Evolutionary conservation across 2,797 vertebrate genomes (phyloP), one percentile per base, ranked within the genome.

Genomic region (Galago senegalensis): DNA sequence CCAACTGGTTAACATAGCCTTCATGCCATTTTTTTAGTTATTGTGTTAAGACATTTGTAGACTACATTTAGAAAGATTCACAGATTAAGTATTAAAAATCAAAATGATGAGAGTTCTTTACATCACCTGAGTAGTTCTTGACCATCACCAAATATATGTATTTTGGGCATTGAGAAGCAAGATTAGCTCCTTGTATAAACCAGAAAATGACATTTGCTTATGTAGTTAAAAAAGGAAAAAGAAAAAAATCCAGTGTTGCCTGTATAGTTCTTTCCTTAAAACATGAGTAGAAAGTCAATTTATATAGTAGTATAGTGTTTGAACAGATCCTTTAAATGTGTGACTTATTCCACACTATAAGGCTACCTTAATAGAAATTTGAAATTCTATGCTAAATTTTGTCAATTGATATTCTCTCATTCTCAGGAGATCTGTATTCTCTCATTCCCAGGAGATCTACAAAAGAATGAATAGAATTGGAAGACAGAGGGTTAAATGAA

Each of bases 321-420:
- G 25, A 94, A 97, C 11, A 77, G 27, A 37, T 94, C 70, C 40
- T 21, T 27, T 76, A 58, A 93, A 69, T 91, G 29, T 81, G 18
- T 70, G 46, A 37, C 4, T 21, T 37, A 34, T 34, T 75, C 37
- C n/a, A 20, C 13, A 34, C 1, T 56, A 56, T 29, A 40, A 13
- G 2, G 46, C 1, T 94, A 1, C 10, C 20, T 76, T 17, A 65
- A 80, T 25, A 80, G 23, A 10, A 67, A 56, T 77, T 90, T 81
- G 18, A 75, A 96, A 95, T 37, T 58, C 58, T 27, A 61, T 40
- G 20, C 8, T 76, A 14, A 87, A n/a, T 84, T 84, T 92, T 87
- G 34, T 60, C 75, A 86, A 34, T 25, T 84, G 69, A 40, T 73
- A 9, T 70, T 61, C 86, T 79, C 11, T 34, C 37, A 23, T 80